phyloP scores from a whole-genome alignment of 2,113 vertebrate genomes.

The Callipepla squamata region DNA sequence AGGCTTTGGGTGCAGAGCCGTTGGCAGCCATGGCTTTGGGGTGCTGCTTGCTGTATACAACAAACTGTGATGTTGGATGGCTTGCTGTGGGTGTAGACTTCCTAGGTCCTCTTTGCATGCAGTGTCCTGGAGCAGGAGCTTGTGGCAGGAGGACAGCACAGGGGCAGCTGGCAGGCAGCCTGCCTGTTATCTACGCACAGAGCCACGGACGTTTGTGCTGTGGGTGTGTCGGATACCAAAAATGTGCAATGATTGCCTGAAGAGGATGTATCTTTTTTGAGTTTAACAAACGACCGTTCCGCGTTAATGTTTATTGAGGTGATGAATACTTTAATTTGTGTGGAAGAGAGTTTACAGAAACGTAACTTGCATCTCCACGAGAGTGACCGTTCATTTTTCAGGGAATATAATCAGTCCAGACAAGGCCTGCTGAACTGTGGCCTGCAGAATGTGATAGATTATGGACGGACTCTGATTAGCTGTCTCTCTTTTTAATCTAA shows the following conservation, averaged over 20 bases:
- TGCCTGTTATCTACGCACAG: accelerated
- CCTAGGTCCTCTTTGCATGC: background rate
- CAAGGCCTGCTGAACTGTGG: background rate
- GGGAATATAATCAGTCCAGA: background rate
- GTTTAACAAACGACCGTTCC: background rate
- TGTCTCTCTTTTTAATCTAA: conserved; percentile 39
- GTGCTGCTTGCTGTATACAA: too few relatives aligned
- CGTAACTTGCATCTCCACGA: background rate
- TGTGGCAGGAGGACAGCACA: background rate
- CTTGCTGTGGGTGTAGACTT: accelerated
- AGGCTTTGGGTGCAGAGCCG: background rate
- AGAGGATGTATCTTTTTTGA: background rate
- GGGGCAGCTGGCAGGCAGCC: accelerated
- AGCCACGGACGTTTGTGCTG: background rate
- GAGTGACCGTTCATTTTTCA: conserved; percentile 37
- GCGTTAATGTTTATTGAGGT: background rate
- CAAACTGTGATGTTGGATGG: accelerated
- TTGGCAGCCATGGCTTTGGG: background rate
- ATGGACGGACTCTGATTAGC: background rate
- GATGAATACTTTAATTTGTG: conserved; percentile 20
- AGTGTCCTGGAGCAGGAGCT: background rate
- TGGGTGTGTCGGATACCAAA: background rate
- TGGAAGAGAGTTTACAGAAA: background rate
- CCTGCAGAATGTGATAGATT: conserved; percentile 23
- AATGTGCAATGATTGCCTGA: background rate